Conservation (phyloP, 2,113 vertebrate species). For the Atrichornis clamosus region DNA sequence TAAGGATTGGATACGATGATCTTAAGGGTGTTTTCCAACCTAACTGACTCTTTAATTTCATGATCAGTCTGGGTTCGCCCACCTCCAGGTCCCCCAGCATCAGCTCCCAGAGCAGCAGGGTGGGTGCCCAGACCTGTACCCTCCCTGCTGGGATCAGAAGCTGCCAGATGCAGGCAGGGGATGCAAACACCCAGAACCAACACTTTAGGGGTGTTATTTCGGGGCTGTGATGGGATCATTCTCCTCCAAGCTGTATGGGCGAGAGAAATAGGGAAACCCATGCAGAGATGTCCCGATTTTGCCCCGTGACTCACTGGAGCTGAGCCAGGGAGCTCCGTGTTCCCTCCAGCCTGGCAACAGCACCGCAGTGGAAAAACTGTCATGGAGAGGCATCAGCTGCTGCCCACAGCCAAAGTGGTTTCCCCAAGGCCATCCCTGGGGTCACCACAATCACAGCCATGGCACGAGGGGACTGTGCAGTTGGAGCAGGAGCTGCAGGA, state of each 20-base stretch:
- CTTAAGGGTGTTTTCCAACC: background rate
- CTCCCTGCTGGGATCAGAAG: background rate
- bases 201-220: background rate
- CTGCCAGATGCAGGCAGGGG: background rate
- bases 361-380: background rate
- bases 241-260: background rate
- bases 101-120: accelerated
- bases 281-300: background rate
- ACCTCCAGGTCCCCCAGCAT: background rate
- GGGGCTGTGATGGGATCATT: background rate
- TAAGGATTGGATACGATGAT: accelerated
- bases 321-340: background rate
- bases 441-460: accelerated
- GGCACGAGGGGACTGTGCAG: accelerated
- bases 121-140: background rate
- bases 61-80: background rate
- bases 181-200: background rate
- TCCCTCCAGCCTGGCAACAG: background rate
- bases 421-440: background rate
- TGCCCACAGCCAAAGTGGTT: background rate
- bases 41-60: background rate
- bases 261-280: background rate
- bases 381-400: background rate
- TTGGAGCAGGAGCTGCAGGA: background rate
- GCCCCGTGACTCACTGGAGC: background rate